Base-by-base conservation (phyloP, 2,113 vertebrate species). In the Helogale parvula region DNA sequence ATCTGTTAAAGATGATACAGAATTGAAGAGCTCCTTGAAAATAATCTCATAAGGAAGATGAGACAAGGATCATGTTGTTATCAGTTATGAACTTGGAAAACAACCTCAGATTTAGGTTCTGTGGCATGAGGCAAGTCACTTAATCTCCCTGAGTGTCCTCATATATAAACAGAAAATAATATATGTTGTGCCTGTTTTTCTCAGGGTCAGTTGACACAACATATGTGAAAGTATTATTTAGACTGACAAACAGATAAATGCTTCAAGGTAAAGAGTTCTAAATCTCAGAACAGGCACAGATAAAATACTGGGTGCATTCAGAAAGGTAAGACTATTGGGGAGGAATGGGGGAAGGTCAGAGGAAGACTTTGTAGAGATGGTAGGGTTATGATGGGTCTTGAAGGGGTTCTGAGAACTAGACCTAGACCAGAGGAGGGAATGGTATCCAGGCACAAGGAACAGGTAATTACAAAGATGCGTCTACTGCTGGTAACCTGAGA, bases 1-100 rank as follows among this genome's bases (percentile, higher is more conserved):
- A 69, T 97, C 17, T 92, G 71, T 57, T 94, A 82, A 93, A 95
- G 31, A 80, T 87, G 35, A 11, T 91, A 14, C 35, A 85, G 54
- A 84, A 71, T 68, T 92, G 82, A 91, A 79, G 72, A 77, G 14
- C 14, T 77, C 74, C 41, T 47, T 77, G 27, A 15, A 77, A 77
- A 47, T 25, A 52, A 3, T 89, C 65, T 85, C 41, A 54, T 45
- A 54, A 52, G 21, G 35, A 96, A 83, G 21, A 31, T 89, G 45
- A 94, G 68, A 76, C 16, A 63, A 88, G 15, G 14, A 35, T 38
- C 16, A 6, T 87, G 12, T 7, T 91, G 11, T 77, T 86, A 29
- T 27, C 38, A 47, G 13, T 87, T 90, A 60, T 16, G 63, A 95
- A 65, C 63, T 63, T 95, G 57, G 27, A 95, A 12, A 76, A 11